Conservation (phyloP, 2,113 vertebrate genomes). For the Phylloscopus whistleri region DNA sequence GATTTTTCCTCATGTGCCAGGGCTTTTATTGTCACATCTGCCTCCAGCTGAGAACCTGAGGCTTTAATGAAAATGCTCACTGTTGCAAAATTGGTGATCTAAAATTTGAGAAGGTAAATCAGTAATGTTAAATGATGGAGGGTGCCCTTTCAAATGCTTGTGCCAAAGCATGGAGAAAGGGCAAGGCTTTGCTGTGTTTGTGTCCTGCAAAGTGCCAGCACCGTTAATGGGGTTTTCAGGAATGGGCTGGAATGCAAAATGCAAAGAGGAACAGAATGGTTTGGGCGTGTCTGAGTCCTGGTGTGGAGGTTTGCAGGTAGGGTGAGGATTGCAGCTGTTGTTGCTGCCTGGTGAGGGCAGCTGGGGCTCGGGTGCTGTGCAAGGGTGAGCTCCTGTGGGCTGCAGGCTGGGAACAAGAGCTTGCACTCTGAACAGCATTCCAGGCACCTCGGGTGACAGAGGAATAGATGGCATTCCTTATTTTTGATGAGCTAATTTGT, state of each 20-base stretch:
- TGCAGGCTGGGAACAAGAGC: accelerated
- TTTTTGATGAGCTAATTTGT: not conserved
- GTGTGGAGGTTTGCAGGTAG: accelerated
- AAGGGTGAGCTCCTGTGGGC: not conserved
- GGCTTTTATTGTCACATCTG: not conserved
- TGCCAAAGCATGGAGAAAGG: too few relatives aligned
- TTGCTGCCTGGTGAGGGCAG: not conserved
- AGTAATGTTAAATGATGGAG: not conserved
- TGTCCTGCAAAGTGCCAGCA: not conserved
- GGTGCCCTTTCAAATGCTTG: not conserved
- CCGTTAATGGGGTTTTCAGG: not conserved
- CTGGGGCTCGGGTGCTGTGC: accelerated
- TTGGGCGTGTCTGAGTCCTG: not conserved
- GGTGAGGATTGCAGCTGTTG: accelerated
- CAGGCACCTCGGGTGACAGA: accelerated
- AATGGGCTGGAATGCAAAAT: not conserved
- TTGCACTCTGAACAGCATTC: not conserved
- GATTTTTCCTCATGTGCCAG: not conserved
- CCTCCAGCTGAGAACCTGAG: not conserved
- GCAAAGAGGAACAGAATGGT: not conserved
- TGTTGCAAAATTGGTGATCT: not conserved
- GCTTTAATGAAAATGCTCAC: not conserved
- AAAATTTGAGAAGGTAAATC: not conserved
- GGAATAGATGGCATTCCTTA: not conserved
- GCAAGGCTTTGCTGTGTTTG: not conserved